phyloP scores from a whole-genome alignment of 2,113 vertebrate species.

The Semnornis frantzii region DNA sequence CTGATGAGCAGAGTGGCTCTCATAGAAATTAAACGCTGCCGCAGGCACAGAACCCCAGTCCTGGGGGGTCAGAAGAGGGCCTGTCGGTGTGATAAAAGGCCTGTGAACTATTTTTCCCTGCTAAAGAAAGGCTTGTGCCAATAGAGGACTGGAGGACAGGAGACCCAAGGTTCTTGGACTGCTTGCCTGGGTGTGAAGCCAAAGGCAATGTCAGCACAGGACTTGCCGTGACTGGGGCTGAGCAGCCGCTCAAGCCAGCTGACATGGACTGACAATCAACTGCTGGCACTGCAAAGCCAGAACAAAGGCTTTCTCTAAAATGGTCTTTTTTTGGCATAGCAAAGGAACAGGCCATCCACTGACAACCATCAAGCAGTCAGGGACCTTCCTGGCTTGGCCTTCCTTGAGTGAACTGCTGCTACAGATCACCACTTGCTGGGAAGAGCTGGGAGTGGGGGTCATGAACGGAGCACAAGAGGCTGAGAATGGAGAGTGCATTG shows the following conservation, averaged over 20 bases:
- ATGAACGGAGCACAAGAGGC: background rate
- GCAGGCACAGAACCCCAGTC: background rate
- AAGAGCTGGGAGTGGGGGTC: background rate
- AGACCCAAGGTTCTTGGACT: rapidly evolving
- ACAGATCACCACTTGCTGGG: background rate
- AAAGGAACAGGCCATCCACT: background rate
- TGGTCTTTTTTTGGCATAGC: no score
- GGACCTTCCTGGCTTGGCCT: background rate
- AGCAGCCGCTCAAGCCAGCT: rapidly evolving
- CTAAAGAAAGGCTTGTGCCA: background rate
- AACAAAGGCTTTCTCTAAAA: background rate
- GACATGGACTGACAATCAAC: background rate
- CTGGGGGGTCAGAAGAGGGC: background rate
- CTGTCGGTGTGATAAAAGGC: background rate
- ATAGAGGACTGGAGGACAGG: background rate
- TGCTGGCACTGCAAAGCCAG: background rate
- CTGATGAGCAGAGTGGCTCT: background rate
- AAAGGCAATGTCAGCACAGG: background rate
- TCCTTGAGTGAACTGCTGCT: background rate
- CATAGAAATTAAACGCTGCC: background rate
- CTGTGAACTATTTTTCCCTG: background rate
- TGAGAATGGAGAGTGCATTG: background rate
- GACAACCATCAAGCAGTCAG: background rate
- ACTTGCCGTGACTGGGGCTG: rapidly evolving
- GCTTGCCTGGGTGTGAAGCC: background rate